phyloP scores from a whole-genome alignment of 2,888 invertebrate genomes.

The Orthosia gothica region DNA sequence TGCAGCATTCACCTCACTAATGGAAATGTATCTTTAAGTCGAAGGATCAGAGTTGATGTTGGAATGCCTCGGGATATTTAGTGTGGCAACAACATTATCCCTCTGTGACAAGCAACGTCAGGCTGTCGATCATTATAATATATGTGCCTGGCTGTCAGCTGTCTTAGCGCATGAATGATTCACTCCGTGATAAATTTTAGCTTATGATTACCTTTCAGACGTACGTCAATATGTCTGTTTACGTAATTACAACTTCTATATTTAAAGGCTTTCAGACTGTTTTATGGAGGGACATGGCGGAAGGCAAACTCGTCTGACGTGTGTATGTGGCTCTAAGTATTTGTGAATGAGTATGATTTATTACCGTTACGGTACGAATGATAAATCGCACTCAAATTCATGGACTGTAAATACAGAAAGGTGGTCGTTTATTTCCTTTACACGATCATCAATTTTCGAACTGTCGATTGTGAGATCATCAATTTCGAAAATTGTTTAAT shows the following conservation, averaged over 20 bases:
- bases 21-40: constrained; percentile 63
- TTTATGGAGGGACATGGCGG: constrained; percentile 83
- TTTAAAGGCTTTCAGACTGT: constrained; percentile 84
- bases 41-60: constrained; percentile 65
- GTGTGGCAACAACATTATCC: constrained; percentile 90
- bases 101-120: constrained; percentile 90
- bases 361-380: constrained; percentile 81
- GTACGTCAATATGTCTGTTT: constrained; percentile 90
- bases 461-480: constrained; percentile 69
- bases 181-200: constrained; percentile 91
- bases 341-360: constrained; percentile 86
- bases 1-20: constrained; percentile 44
- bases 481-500: constrained; percentile 67
- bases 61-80: constrained; percentile 59
- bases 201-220: constrained; percentile 91
- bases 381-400: constrained; percentile 85
- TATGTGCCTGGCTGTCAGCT: constrained; percentile 91
- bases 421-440: constrained; percentile 80
- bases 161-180: constrained; percentile 91
- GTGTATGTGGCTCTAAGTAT: constrained; percentile 77
- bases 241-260: constrained; percentile 88
- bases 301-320: constrained; percentile 82
- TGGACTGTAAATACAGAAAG: constrained; percentile 83
- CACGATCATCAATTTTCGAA: constrained; percentile 78
- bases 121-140: constrained; percentile 91